Conservation (phyloP, 2,888 invertebrate species). For the Neocrepidodera transversa region DNA sequence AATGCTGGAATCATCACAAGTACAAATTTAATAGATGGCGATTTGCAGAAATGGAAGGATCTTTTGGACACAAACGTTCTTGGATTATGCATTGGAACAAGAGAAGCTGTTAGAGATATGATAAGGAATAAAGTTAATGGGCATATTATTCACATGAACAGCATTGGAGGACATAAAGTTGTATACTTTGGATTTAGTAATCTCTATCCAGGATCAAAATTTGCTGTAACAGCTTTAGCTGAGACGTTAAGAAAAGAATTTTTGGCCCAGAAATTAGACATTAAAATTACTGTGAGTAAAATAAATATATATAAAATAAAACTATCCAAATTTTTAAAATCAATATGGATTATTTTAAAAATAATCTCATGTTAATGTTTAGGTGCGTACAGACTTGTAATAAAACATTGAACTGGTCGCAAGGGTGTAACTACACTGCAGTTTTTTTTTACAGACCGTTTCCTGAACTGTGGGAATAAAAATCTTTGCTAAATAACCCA, state of each 20-base stretch:
- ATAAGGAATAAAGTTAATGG: conserved; percentile 43
- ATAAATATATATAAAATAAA: too few relatives aligned
- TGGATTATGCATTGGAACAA: conserved; percentile 39
- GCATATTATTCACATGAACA: conserved; percentile 49
- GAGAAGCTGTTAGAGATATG: conserved; percentile 47
- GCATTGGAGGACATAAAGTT: conserved; percentile 45
- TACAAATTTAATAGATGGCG: conserved; percentile 45
- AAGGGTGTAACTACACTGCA: too few relatives aligned
- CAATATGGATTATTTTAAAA: too few relatives aligned
- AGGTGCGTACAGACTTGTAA: too few relatives aligned
- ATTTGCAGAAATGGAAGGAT: conserved; percentile 38
- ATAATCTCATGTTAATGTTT: too few relatives aligned
- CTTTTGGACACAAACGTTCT: conserved; percentile 35
- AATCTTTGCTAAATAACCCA: too few relatives aligned
- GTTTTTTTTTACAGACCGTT: too few relatives aligned
- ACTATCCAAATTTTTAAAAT: too few relatives aligned
- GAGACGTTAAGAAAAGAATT: conserved; percentile 34
- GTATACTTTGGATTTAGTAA: conserved; percentile 39
- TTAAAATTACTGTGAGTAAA: conserved; percentile 36
- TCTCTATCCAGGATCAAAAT: conserved; percentile 37
- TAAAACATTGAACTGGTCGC: too few relatives aligned
- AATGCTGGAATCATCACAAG: conserved; percentile 51
- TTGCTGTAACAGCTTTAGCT: conserved; percentile 35
- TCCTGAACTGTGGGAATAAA: too few relatives aligned
- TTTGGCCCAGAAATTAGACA: conserved; percentile 23